phyloP scores from a whole-genome alignment of 2,113 vertebrate species.

The Alosa alosa region DNA sequence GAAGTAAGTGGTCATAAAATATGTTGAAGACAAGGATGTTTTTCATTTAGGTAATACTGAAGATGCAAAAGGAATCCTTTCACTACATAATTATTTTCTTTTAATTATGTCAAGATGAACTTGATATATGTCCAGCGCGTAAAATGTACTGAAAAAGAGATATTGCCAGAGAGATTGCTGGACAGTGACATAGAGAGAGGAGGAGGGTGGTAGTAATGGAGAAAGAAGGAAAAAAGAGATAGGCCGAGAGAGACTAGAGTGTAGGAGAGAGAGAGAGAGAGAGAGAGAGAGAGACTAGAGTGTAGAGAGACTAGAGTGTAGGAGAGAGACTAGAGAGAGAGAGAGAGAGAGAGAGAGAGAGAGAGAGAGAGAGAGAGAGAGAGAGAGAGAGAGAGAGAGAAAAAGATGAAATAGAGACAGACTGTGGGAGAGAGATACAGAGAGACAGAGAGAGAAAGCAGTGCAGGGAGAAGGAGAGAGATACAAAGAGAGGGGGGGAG shows the following conservation, averaged over 20 bases:
- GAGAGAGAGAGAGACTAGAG: background rate
- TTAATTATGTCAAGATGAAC: background rate
- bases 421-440: background rate
- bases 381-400: background rate
- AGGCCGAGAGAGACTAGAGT: background rate
- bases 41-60: background rate
- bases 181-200: background rate
- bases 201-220: background rate
- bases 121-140: background rate
- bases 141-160: background rate
- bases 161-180: background rate
- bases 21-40: background rate
- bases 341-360: background rate
- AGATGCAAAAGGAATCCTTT: background rate
- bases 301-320: background rate
- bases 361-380: slow-evolving; percentile 19
- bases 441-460: background rate
- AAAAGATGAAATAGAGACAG: background rate
- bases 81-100: background rate
- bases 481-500: slow-evolving; percentile 26
- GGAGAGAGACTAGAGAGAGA: background rate
- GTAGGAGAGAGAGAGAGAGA: background rate
- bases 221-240: background rate
- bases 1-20: slow-evolving; percentile 17
- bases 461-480: slow-evolving; percentile 13